Conservation (phyloP, 53 echinoderm and acorn worm genomes). For the Pentamera pediparva region DNA sequence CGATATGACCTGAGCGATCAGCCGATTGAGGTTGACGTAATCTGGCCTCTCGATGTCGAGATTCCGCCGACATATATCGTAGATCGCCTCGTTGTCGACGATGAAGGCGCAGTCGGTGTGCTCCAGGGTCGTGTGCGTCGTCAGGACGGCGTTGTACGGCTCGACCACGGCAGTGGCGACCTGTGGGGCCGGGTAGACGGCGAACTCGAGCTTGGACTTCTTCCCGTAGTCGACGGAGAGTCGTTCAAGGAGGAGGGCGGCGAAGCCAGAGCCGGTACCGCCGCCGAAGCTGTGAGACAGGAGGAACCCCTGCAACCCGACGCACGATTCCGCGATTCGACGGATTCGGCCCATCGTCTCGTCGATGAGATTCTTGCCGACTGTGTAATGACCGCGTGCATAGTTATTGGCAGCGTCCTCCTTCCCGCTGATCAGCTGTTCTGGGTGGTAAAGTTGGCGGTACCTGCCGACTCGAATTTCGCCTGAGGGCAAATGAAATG, state of each 20-base stretch:
- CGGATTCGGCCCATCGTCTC: conserved; percentile 18
- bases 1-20: conserved; percentile 30
- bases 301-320: no score
- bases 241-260: conserved; percentile 53
- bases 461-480: no score
- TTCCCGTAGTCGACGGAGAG: conserved; percentile 80
- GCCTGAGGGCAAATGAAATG: no score
- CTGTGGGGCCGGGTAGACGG: conserved; percentile 29
- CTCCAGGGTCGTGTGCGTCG: conserved; percentile 43
- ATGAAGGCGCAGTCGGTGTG: conserved; percentile 68
- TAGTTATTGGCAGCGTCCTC: no score
- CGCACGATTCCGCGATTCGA: no score
- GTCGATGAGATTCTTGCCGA: conserved; percentile 31
- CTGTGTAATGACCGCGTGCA: no score
- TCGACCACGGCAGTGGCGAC: conserved; percentile 38
- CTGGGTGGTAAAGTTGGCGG: no score
- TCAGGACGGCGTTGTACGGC: conserved; percentile 9
- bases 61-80: no score
- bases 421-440: no score
- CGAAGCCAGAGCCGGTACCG: conserved; percentile 57
- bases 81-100: no score
- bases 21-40: conserved; percentile 55
- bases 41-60: conserved; percentile 67
- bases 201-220: conserved; percentile 72
- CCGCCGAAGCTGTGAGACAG: no score